These are phyloP conservation scores for Tapirus indicus DNA, from an alignment of 2,797 vertebrate genomes.

Conservation along the genomic window DNA sequence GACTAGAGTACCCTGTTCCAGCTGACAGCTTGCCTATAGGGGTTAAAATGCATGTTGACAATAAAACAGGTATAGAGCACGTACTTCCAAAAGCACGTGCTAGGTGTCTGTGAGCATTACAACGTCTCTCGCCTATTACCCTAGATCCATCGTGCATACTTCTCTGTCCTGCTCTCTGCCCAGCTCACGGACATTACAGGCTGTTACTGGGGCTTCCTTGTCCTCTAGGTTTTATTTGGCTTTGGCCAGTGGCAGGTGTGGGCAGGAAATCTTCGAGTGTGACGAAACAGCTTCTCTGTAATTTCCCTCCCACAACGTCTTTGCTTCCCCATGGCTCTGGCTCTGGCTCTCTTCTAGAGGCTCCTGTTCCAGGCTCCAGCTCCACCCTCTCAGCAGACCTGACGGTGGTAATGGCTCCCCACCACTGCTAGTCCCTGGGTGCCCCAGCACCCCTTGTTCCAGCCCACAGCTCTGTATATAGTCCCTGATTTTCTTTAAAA, in stretches of 20 bases:
- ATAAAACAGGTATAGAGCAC: accelerated
- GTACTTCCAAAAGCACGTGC: neutral
- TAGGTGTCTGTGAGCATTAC: accelerated
- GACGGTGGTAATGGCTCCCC: neutral
- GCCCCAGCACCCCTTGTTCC: neutral
- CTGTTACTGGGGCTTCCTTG: neutral
- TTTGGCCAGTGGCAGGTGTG: neutral
- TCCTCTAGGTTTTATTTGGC: neutral
- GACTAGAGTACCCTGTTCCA: accelerated
- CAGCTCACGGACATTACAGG: neutral
- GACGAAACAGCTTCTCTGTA: neutral
- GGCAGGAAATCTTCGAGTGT: neutral
- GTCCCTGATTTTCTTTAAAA: neutral
- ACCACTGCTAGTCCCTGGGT: neutral
- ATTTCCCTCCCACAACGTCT: neutral
- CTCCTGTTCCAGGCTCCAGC: neutral
- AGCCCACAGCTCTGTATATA: neutral
- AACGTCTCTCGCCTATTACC: accelerated
- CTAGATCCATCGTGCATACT: accelerated
- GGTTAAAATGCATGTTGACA: accelerated
- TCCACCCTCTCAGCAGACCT: neutral
- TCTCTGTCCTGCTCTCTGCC: neutral
- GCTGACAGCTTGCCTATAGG: accelerated
- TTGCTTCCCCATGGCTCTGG: too few relatives aligned
- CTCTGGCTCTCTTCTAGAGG: too few relatives aligned